phyloP scores from a whole-genome alignment of 2,888 invertebrate species.

The Gymnosoma rotundatum region DNA sequence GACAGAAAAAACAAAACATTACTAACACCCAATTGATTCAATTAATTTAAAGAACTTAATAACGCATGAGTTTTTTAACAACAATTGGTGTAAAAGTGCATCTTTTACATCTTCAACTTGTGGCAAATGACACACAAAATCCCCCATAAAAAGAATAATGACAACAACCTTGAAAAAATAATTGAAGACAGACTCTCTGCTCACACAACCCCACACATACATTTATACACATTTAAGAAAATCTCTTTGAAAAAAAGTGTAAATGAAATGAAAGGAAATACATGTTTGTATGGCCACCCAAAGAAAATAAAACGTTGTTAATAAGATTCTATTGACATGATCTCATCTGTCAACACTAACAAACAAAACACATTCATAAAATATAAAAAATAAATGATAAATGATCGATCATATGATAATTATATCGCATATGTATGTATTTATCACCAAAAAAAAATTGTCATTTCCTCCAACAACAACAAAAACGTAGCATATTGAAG shows the following conservation, averaged over 20 bases:
- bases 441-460: neutral
- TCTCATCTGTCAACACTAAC: constrained; percentile 66
- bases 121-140: neutral
- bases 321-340: constrained; percentile 60
- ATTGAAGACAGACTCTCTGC: neutral
- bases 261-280: constrained; percentile 27
- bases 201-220: neutral
- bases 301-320: constrained; percentile 56
- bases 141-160: constrained; percentile 6
- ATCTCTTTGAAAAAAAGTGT: constrained; percentile 7
- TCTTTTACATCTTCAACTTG: neutral
- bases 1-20: constrained; percentile 59
- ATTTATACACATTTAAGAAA: constrained; percentile 22
- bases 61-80: constrained; percentile 2
- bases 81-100: constrained; percentile 25
- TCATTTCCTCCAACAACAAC: neutral
- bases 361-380: constrained; percentile 39
- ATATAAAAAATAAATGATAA: constrained; percentile 58
- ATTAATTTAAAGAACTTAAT: constrained; percentile 8
- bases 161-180: constrained; percentile 35
- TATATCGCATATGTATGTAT: constrained; percentile 15
- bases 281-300: constrained; percentile 49
- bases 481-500: neutral
- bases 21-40: constrained; percentile 12
- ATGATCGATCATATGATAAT: constrained; percentile 66